Base-by-base conservation (phyloP, 64 coral and sea anemone species). In the Montipora cactus region DNA sequence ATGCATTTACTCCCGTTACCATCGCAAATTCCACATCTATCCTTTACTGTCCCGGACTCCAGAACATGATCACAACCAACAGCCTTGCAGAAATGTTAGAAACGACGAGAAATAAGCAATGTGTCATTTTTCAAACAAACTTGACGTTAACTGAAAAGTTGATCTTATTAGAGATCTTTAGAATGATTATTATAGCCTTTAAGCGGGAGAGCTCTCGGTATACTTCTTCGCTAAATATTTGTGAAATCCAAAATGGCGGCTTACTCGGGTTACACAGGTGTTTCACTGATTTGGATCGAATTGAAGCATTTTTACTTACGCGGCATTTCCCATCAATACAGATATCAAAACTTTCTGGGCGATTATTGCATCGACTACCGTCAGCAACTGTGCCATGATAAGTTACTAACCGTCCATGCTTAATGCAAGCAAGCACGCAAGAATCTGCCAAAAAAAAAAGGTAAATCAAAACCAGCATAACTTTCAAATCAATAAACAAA, bases 1-100 rank as follows among this genome's bases (percentile, higher is more conserved):
- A 89, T 19, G 75, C 95, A 97, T 9, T 22, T 72, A 53, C 59
- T 72, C 12, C 92, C 89, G n/a, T 83, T 62, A 10, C 95, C 95
- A 15, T 67, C 92, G 57, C 95, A 97, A 62, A 91, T 58, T 48
- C 92, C 91, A 73, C 95, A 97, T 10, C 95, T 87, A 87, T 97
- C 95, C 18, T 81, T 81, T 50, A 16, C 78, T 49, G 11, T 45
- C 1, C 88, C 95, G 75, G 88, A 87, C 21, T 94, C 92, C 76
- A 97, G 6, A 5, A 71, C 88, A 46, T 94, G 76, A 55, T 97
- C 95, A 59, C 95, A 97, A 47, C 95, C 92, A 11, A 97, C 78
- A 28, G 69, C 67, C 95, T 97, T 23, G 75, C 6, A 47, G 28
- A 46, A 89, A 62, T 77, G 44, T 45, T 2, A 74, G 8, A 13